Base-by-base conservation (phyloP, 2,888 invertebrate species). In the Brachypalpus laphriformis region DNA sequence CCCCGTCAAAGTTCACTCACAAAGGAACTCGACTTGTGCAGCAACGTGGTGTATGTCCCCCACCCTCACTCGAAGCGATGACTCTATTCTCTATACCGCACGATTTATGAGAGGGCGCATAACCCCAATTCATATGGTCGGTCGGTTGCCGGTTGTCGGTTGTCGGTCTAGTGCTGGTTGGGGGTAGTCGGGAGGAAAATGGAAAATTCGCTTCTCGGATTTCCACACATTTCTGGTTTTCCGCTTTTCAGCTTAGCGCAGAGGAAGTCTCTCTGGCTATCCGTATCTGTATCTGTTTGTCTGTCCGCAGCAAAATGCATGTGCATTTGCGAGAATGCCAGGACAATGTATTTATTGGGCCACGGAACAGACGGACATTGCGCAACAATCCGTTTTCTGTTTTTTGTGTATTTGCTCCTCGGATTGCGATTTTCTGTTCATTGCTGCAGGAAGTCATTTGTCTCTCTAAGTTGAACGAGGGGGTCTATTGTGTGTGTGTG, bases 171-270 rank as follows among this genome's bases (percentile, higher is more conserved):
- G 18, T 18, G 51, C 42, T 51, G 18, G 31, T 28, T 20, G 45
- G n/a, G 40, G 22, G 40, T 18, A 25, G 61, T 37, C 42, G 45
- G 45, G 28, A 42, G 28, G 45, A 57, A 71, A 78, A 71, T 66
- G 51, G 85, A 49, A 85, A 85, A 80, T 81, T 71, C 75, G 71
- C 75, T 85, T 75, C 81, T 85, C 85, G 85, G 81, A 85, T 85
- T 85, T 85, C 76, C 80, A 85, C 85, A 85, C 76, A 85, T 76
- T 85, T 85, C 75, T 85, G 85, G 80, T 76, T 85, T 85, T 85
- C 75, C 85, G 80, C 85, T 80, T 80, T 80, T 80, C 49, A 78
- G 83, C 74, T 78, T 80, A 80, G 83, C 75, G 49, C 75, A 66
- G 81, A 71, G 81, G 85, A 85, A 80, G 80, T 80, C 63, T 65